These are phyloP conservation scores for Microctenopoma stevenorrisi DNA, from an alignment of 2,797 vertebrate genomes.

Conservation along the genomic window DNA sequence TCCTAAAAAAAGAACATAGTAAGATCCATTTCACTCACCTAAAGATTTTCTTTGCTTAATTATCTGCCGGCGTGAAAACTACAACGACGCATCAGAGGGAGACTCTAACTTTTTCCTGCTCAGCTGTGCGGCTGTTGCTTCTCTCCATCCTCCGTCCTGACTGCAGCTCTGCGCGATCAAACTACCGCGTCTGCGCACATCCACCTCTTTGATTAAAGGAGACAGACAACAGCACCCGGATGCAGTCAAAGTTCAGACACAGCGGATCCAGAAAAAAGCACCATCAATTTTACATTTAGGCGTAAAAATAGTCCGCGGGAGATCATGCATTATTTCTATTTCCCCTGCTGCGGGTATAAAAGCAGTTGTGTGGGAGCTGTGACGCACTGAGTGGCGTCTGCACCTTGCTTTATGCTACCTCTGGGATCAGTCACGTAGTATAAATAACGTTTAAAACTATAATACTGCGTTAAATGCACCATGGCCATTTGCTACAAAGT, in stretches of 20 bases:
- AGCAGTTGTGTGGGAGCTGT: background rate
- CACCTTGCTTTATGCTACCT: too few relatives aligned
- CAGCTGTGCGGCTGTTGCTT: background rate
- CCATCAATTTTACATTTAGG: slow-evolving; percentile 64
- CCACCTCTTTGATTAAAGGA: slow-evolving; percentile 58
- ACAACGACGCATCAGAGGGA: background rate
- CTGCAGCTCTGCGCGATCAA: slow-evolving; percentile 28
- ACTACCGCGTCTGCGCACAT: slow-evolving; percentile 13
- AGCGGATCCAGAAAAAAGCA: background rate
- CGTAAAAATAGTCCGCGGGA: slow-evolving; percentile 52
- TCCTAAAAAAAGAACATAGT: background rate
- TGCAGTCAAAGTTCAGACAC: slow-evolving; percentile 2
- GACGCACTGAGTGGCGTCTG: too few relatives aligned
- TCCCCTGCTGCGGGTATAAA: background rate
- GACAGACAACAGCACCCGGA: slow-evolving; percentile 36
- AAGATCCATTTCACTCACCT: slow-evolving; percentile 48
- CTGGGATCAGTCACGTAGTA: too few relatives aligned
- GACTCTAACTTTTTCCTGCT: slow-evolving; percentile 1
- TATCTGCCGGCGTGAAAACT: background rate
- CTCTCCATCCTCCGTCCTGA: background rate
- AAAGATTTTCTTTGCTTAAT: background rate
- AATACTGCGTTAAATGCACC: too few relatives aligned
- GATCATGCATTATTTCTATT: slow-evolving; percentile 52
- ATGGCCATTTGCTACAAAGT: too few relatives aligned
- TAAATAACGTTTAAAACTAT: too few relatives aligned